Conservation (phyloP, 2,888 invertebrate species). For the Sericinus montela region DNA sequence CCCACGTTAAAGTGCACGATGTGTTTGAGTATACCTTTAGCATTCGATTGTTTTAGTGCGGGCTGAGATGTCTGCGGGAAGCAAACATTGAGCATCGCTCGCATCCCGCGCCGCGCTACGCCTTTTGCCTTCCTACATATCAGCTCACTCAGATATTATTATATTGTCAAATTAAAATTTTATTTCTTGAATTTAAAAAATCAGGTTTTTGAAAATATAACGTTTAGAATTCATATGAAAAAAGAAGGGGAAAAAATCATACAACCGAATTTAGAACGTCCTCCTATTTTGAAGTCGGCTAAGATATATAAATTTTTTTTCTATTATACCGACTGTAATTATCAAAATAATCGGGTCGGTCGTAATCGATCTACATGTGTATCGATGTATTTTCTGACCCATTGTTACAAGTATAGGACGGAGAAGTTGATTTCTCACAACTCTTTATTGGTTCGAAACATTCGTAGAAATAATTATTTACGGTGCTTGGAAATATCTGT, state of each 20-base stretch:
- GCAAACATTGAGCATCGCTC: conserved; percentile 66
- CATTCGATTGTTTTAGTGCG: conserved; percentile 78
- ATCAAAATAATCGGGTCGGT: no score
- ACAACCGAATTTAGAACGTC: no score
- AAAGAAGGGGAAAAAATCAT: no score
- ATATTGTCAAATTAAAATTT: conserved; percentile 1
- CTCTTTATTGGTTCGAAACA: conserved; percentile 61
- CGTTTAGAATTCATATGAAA: no score
- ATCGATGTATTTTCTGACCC: not conserved
- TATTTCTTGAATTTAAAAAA: not conserved
- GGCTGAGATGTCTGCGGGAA: conserved; percentile 64
- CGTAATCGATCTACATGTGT: not conserved
- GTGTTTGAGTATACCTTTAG: conserved; percentile 74
- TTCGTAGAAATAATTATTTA: conserved; percentile 74
- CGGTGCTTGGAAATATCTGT: conserved; percentile 65
- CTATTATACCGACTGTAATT: no score
- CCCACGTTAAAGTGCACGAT: conserved; percentile 74
- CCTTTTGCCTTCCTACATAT: conserved; percentile 17
- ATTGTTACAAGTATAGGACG: conserved; percentile 8
- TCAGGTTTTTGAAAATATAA: not conserved
- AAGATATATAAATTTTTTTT: not conserved
- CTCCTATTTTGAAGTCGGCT: no score
- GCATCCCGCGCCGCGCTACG: conserved; percentile 24
- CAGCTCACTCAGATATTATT: conserved; percentile 2
- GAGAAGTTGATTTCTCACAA: conserved; percentile 54